phyloP scores from a whole-genome alignment of 37 sponge, comb jelly and placozoan genomes.

The Agelas oroides region DNA sequence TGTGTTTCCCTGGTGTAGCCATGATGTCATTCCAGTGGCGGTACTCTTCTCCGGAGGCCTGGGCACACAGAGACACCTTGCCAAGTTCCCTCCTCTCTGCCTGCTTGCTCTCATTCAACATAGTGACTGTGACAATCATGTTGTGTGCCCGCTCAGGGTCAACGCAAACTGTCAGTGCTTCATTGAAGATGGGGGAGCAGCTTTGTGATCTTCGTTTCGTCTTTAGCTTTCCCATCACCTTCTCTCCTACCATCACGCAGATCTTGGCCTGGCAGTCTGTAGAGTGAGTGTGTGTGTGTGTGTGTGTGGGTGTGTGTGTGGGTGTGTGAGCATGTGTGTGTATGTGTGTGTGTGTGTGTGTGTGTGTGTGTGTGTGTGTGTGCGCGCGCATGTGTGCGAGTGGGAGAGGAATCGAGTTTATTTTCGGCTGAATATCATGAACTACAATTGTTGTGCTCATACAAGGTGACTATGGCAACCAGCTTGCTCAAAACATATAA shows the following conservation, averaged over 20 bases:
- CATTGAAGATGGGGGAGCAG: conserved; percentile 69
- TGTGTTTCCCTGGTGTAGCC: conserved; percentile 64
- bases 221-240: conserved; percentile 32
- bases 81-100: conserved; percentile 49
- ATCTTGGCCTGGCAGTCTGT: conserved; percentile 63
- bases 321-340: too few species aligned
- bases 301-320: too few species aligned
- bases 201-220: conserved; percentile 49
- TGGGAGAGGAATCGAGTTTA: neutral
- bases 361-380: conserved; percentile 8
- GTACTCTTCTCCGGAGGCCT: conserved; percentile 49
- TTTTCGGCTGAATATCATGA: too few species aligned
- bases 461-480: too few species aligned
- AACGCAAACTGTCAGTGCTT: conserved; percentile 45
- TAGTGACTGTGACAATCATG: conserved; percentile 20
- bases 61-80: conserved; percentile 40
- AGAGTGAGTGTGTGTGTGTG: too few species aligned
- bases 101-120: conserved; percentile 40
- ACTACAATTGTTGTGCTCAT: too few species aligned
- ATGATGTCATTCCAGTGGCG: conserved; percentile 77
- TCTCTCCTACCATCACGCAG: conserved; percentile 37
- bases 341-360: neutral
- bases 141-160: conserved; percentile 26
- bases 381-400: neutral
- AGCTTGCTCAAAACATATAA: too few species aligned